Conservation (phyloP, 2,113 vertebrate species). For the Montifringilla adamsi region DNA sequence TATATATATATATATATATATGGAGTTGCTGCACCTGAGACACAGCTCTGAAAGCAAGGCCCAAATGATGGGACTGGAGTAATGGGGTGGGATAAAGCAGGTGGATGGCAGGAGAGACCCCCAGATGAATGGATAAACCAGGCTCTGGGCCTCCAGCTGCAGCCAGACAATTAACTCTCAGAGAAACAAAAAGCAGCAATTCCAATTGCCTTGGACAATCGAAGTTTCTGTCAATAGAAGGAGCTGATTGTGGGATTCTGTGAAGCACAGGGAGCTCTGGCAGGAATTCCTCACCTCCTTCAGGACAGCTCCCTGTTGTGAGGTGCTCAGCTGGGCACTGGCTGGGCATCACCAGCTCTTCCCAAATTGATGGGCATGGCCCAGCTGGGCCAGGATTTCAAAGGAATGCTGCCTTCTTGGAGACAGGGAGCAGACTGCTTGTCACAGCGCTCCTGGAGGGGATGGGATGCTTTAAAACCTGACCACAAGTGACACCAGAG, state of each 20-base stretch:
- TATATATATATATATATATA: not conserved
- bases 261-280: not conserved
- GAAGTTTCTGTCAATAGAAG: not conserved
- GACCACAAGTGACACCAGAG: constrained; percentile 18
- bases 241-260: not conserved
- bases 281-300: not conserved
- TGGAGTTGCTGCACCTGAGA: not conserved
- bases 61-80: not conserved
- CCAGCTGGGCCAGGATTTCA: not conserved
- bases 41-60: not conserved
- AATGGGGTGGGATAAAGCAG: not conserved
- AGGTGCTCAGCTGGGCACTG: not conserved
- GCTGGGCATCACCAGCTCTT: not conserved
- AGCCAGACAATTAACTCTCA: not conserved
- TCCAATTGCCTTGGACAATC: not conserved
- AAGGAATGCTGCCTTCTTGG: not conserved
- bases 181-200: not conserved
- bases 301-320: not conserved
- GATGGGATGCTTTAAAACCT: not conserved
- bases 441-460: constrained; percentile 37
- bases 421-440: constrained; percentile 38
- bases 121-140: not conserved
- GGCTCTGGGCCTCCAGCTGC: not conserved
- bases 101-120: not conserved
- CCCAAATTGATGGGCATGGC: not conserved